Evolutionary conservation across 2,888 invertebrate species (phyloP).

Genomic region (Calliphora vomitoria): DNA sequence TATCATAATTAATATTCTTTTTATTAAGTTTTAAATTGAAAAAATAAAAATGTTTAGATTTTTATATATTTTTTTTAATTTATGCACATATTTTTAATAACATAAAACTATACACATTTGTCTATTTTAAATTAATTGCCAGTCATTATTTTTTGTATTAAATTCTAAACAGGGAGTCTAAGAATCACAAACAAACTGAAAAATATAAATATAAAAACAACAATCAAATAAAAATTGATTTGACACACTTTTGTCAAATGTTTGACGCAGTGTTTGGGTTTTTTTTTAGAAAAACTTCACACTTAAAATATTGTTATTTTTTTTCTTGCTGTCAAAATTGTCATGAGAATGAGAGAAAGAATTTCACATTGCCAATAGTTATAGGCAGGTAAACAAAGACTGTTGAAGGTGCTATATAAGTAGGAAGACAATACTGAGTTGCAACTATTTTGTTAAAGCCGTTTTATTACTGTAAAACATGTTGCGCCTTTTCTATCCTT

Average conservation of each 20-base stretch:
- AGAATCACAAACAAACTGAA: conserved; percentile 2
- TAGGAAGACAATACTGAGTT: too few species aligned
- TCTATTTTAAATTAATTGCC: conserved; percentile 47
- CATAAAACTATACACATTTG: not conserved
- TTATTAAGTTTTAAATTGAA: not conserved
- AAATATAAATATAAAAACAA: conserved; percentile 19
- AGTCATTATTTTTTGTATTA: conserved; percentile 21
- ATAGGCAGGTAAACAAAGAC: not conserved
- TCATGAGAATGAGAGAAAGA: conserved; percentile 39
- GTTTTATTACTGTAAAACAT: too few species aligned
- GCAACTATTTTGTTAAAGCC: too few species aligned
- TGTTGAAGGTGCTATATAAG: not conserved
- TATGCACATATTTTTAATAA: not conserved
- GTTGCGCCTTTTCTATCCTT: too few species aligned
- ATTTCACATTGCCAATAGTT: conserved; percentile 1
- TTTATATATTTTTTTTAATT: too few species aligned
- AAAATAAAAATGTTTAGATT: not conserved
- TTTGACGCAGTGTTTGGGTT: conserved; percentile 24
- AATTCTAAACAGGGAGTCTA: not conserved
- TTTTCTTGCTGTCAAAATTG: not conserved
- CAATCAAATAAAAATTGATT: conserved; percentile 56
- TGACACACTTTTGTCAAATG: conserved; percentile 63
- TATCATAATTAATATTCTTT: not conserved
- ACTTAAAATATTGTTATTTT: not conserved
- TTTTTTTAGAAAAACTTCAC: not conserved